A percentile compares a stretch with the other conserved stretches of the same genome.
Conservation (phyloP, 2,888 invertebrate genomes). For the Tinea pellionella region DNA sequence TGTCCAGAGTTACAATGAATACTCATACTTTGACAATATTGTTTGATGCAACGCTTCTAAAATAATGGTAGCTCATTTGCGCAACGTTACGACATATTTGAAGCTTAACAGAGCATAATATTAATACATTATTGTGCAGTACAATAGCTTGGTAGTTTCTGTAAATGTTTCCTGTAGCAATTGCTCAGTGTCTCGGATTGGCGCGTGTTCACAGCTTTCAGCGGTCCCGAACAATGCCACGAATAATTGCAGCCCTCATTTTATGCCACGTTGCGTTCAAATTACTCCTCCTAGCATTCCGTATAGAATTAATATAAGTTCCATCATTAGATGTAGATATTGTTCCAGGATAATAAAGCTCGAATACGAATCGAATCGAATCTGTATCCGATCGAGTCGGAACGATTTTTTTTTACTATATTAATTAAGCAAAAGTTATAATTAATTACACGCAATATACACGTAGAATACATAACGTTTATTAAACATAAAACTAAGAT, state of each 20-base stretch:
- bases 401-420: no score
- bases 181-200: slow-evolving; percentile 13
- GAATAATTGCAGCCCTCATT: slow-evolving; percentile 44
- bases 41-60: no score
- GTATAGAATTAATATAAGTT: neutral
- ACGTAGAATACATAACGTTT: no score
- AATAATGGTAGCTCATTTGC: no score
- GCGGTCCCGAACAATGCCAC: slow-evolving; percentile 33
- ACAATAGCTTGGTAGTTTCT: neutral
- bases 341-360: no score
- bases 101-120: neutral
- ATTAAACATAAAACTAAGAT: neutral
- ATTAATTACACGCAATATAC: no score
- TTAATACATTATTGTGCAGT: neutral
- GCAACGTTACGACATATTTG: no score
- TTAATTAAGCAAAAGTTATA: no score
- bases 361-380: no score
- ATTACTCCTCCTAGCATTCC: slow-evolving; percentile 22
- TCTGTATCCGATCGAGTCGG: no score
- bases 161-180: slow-evolving; percentile 13
- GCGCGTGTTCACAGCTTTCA: neutral
- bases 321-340: neutral
- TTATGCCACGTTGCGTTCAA: slow-evolving; percentile 37
- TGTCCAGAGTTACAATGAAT: no score
- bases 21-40: no score